A percentile compares a stretch with the other conserved stretches of the same genome.
These are phyloP conservation scores for Phalacrocorax brasilianus DNA, from an alignment of 2,113 vertebrate species.

Conservation along the genomic window DNA sequence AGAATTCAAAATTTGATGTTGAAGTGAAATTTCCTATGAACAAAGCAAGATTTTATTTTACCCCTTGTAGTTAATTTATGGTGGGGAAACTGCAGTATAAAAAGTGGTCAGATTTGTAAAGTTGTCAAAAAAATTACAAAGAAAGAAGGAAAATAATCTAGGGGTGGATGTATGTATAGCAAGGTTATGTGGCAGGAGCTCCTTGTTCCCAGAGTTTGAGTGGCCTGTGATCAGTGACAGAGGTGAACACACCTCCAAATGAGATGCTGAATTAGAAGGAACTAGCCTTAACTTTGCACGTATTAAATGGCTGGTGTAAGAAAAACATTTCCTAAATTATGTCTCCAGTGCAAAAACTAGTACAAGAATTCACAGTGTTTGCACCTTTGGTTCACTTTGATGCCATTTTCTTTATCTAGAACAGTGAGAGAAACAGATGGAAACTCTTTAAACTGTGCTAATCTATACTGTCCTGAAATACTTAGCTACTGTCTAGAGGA, in stretches of 20 bases:
- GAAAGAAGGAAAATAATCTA: background rate
- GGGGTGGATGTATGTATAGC: background rate
- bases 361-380: background rate
- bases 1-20: background rate
- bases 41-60: background rate
- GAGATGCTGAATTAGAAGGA: background rate
- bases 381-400: background rate
- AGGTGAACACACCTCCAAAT: background rate
- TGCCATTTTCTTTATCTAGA: background rate
- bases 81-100: background rate
- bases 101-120: background rate
- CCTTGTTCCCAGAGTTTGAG: background rate
- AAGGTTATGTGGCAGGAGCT: background rate
- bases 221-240: background rate
- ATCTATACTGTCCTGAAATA: background rate
- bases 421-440: background rate
- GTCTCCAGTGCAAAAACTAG: background rate
- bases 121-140: background rate
- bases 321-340: background rate
- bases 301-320: background rate
- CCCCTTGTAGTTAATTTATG: background rate
- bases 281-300: background rate
- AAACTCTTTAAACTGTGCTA: background rate
- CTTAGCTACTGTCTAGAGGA: background rate
- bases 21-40: background rate